A percentile compares a stretch with the other conserved stretches of the same genome.
Evolutionary conservation across 1,140 invertebrate genomes (phyloP).

Genomic region (Trachymyrmex septentrionalis): DNA sequence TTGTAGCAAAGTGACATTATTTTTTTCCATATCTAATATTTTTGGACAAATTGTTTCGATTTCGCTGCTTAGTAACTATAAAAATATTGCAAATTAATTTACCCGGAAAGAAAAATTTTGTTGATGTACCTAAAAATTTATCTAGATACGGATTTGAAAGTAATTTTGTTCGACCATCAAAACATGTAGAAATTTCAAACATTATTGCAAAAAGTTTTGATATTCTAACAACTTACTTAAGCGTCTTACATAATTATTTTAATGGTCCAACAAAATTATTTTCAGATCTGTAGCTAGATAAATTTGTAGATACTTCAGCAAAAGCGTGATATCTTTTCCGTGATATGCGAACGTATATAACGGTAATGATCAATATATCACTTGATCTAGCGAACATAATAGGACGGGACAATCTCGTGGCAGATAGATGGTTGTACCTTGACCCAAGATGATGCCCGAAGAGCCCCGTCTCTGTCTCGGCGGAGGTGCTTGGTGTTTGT

Average conservation of each 20-base stretch:
- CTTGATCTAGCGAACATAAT: not conserved
- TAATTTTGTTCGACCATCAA: too few relatives aligned
- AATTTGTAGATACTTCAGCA: too few relatives aligned
- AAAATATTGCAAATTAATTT: not conserved
- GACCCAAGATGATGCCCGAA: slow-evolving; percentile 85
- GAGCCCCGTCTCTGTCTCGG: slow-evolving; percentile 84
- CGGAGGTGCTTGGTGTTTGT: slow-evolving; percentile 83
- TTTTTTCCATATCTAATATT: not conserved
- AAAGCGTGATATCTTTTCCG: too few relatives aligned
- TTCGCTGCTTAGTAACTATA: not conserved
- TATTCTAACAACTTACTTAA: too few relatives aligned
- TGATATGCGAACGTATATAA: not conserved
- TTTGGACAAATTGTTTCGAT: not conserved
- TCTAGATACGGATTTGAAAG: too few relatives aligned
- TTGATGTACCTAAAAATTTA: too few relatives aligned
- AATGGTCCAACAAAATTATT: too few relatives aligned
- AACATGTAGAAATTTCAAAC: too few relatives aligned
- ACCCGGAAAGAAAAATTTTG: too few relatives aligned
- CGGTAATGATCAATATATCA: not conserved
- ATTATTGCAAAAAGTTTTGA: too few relatives aligned
- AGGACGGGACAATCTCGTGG: not conserved
- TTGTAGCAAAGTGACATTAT: not conserved
- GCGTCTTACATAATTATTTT: too few relatives aligned
- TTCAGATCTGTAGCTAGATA: too few relatives aligned
- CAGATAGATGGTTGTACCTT: slow-evolving; percentile 77